phyloP scores from a whole-genome alignment of 2,797 vertebrate genomes.

The Eurystomus glaucurus region DNA sequence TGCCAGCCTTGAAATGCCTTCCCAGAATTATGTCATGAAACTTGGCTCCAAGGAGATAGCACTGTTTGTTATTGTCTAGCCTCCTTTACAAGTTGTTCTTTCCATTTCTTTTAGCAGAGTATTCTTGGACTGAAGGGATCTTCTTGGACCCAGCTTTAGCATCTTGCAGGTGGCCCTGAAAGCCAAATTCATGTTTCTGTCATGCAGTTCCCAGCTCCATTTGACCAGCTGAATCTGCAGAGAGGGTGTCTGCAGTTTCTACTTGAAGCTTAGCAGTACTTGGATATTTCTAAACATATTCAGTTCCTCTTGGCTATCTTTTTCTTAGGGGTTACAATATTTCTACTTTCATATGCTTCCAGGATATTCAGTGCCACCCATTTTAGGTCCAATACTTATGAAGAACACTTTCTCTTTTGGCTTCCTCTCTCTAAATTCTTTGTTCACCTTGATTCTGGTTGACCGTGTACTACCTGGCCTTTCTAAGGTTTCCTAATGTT shows the following conservation, averaged over 20 bases:
- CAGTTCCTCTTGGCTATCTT: background rate
- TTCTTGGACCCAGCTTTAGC: background rate
- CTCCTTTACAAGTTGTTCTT: conserved; percentile 20
- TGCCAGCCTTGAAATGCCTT: background rate
- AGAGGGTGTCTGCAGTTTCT: background rate
- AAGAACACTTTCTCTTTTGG: background rate
- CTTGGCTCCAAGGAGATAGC: conserved; percentile 10
- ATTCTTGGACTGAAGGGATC: background rate
- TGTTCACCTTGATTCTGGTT: background rate
- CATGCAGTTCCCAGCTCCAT: background rate
- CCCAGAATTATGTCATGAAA: conserved; percentile 20
- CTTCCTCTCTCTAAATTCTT: background rate
- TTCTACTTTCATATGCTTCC: background rate
- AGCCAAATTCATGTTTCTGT: background rate
- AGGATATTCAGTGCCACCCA: background rate
- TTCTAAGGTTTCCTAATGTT: background rate
- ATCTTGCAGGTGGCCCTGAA: background rate
- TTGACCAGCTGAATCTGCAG: background rate
- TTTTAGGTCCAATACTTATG: background rate
- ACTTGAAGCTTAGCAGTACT: background rate
- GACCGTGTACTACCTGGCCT: background rate
- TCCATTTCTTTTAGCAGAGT: background rate
- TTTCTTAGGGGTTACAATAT: background rate
- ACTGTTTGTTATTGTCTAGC: conserved; percentile 17
- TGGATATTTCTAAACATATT: background rate